phyloP scores from a whole-genome alignment of 2,113 vertebrate genomes.

The Lota lota region DNA sequence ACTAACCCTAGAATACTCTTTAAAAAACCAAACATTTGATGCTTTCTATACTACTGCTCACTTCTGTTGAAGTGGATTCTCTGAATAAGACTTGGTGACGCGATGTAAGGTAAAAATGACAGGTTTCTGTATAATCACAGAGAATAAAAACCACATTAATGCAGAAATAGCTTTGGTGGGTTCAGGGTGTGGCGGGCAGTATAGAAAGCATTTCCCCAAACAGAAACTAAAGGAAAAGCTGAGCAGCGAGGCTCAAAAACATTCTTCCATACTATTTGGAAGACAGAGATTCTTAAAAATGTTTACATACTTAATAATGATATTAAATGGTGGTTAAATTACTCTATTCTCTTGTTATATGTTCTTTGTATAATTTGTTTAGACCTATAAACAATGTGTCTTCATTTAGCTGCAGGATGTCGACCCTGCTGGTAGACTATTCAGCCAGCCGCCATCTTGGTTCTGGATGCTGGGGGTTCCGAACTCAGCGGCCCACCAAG shows the following conservation, averaged over 20 bases:
- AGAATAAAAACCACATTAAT: slow-evolving; percentile 36
- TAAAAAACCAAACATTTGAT: slow-evolving; percentile 64
- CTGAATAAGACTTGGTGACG: slow-evolving; percentile 21
- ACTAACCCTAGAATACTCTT: slow-evolving; percentile 76
- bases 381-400: slow-evolving; percentile 54
- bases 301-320: slow-evolving; percentile 60
- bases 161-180: too few relatives aligned
- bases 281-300: slow-evolving; percentile 73
- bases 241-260: slow-evolving; percentile 43
- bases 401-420: slow-evolving; percentile 20
- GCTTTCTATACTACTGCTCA: slow-evolving; percentile 69
- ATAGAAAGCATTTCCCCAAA: slow-evolving; percentile 62
- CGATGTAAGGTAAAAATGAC: slow-evolving; percentile 26
- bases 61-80: slow-evolving; percentile 25
- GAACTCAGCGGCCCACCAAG: too few relatives aligned
- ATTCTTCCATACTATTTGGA: slow-evolving; percentile 68
- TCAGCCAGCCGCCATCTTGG: too few relatives aligned
- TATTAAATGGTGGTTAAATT: slow-evolving; percentile 48
- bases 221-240: slow-evolving; percentile 23
- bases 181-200: too few relatives aligned
- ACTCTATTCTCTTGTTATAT: slow-evolving; percentile 51
- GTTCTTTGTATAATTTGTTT: slow-evolving; percentile 41
- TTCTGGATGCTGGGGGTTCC: too few relatives aligned
- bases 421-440: slow-evolving; percentile 7
- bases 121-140: slow-evolving; percentile 32